phyloP scores from a whole-genome alignment of 2,888 invertebrate genomes.

The Heteropelma amictum region DNA sequence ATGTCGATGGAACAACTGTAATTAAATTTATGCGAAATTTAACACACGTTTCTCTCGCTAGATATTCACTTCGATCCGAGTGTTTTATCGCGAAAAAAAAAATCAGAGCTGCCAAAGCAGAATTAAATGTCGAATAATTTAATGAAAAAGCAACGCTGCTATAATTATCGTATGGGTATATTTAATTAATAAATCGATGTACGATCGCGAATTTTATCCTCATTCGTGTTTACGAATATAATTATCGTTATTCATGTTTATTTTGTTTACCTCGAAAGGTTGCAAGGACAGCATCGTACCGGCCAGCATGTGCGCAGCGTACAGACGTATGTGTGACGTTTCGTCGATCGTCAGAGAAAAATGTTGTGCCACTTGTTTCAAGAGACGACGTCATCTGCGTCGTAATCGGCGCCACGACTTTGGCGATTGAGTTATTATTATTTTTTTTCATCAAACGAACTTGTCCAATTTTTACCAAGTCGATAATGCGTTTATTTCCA shows the following conservation, averaged over 20 bases:
- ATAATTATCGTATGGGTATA: slow-evolving; percentile 32
- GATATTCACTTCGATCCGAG: no score
- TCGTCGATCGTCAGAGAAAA: slow-evolving; percentile 69
- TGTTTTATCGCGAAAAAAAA: no score
- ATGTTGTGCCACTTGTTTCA: slow-evolving; percentile 72
- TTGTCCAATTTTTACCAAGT: no score
- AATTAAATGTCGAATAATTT: background rate
- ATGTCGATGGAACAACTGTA: no score
- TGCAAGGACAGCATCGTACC: slow-evolving; percentile 70
- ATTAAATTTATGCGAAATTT: no score
- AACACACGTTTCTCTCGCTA: no score
- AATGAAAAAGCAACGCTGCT: background rate
- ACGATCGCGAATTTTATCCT: background rate
- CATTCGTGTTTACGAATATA: background rate
- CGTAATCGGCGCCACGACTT: slow-evolving; percentile 62
- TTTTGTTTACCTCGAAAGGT: slow-evolving; percentile 57
- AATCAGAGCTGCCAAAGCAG: no score
- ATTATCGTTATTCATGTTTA: background rate
- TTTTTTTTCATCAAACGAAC: background rate
- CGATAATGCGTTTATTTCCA: no score
- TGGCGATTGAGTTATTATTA: slow-evolving; percentile 39
- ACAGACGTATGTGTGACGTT: slow-evolving; percentile 70
- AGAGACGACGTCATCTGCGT: slow-evolving; percentile 66
- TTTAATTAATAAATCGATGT: background rate
- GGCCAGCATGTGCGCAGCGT: slow-evolving; percentile 67